phyloP scores from a whole-genome alignment of 2,888 invertebrate genomes.

The Drosophila monieri region DNA sequence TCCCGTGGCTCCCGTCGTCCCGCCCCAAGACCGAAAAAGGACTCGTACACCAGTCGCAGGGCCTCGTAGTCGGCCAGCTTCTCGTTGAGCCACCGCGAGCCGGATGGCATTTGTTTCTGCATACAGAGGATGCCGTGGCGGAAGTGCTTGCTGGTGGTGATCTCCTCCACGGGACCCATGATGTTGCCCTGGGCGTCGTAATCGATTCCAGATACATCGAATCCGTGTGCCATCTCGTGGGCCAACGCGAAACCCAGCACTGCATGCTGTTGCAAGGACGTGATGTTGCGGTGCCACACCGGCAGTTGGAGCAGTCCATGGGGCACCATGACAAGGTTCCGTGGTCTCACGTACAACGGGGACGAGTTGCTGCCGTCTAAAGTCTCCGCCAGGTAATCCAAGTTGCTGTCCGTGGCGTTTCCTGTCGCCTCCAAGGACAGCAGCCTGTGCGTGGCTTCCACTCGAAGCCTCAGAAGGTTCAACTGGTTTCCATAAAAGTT shows the following conservation, averaged over 20 bases:
- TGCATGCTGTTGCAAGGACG: slow-evolving; percentile 73
- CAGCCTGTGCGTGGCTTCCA: slow-evolving; percentile 64
- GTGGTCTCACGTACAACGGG: slow-evolving; percentile 78
- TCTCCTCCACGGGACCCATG: slow-evolving; percentile 81
- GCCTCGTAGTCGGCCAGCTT: slow-evolving; percentile 82
- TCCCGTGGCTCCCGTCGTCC: slow-evolving; percentile 55
- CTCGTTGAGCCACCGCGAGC: slow-evolving; percentile 75
- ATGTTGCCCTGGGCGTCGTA: slow-evolving; percentile 80
- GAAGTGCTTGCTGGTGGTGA: slow-evolving; percentile 71
- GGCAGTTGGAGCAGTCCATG: slow-evolving; percentile 77
- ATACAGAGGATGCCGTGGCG: slow-evolving; percentile 72
- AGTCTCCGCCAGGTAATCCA: slow-evolving; percentile 62
- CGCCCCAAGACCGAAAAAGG: slow-evolving; percentile 64
- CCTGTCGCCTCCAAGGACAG: slow-evolving; percentile 22
- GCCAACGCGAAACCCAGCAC: slow-evolving; percentile 78
- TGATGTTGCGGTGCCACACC: slow-evolving; percentile 75
- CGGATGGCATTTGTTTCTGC: slow-evolving; percentile 78
- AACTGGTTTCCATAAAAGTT: slow-evolving; percentile 81
- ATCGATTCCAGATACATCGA: slow-evolving; percentile 79
- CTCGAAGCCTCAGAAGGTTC: slow-evolving; percentile 66
- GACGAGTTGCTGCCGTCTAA: slow-evolving; percentile 78
- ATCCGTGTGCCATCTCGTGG: slow-evolving; percentile 81
- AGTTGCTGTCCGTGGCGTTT: slow-evolving; percentile 37
- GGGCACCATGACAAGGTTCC: slow-evolving; percentile 79
- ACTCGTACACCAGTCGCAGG: slow-evolving; percentile 77